Conservation (phyloP, 1,140 invertebrate species). For the Coptotermes formosanus region DNA sequence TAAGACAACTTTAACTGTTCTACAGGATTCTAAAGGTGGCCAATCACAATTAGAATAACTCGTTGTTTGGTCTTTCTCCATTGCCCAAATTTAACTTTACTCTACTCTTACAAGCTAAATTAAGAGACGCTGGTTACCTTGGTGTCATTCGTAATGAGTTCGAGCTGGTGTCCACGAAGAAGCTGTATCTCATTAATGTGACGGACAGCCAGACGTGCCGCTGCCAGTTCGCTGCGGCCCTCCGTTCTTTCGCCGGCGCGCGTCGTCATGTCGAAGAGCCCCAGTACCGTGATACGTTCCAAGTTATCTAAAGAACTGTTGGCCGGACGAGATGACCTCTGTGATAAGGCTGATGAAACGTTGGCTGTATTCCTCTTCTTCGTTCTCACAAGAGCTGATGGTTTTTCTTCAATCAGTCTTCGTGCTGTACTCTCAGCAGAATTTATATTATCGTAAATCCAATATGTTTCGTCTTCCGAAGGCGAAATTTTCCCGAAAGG, state of each 20-base stretch:
- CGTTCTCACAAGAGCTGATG: background rate
- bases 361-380: background rate
- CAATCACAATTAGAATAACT: no score
- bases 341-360: background rate
- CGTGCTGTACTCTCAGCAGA: background rate
- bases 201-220: slow-evolving; percentile 68
- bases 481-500: no score
- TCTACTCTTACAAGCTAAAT: no score
- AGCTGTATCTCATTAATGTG: slow-evolving; percentile 68
- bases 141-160: slow-evolving; percentile 76
- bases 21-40: no score
- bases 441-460: background rate
- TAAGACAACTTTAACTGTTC: no score
- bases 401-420: background rate
- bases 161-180: slow-evolving; percentile 67
- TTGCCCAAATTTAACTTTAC: no score
- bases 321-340: background rate
- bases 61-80: no score
- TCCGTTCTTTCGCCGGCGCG: slow-evolving; percentile 57
- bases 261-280: slow-evolving; percentile 73
- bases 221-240: slow-evolving; percentile 69
- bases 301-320: background rate
- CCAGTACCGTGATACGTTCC: slow-evolving; percentile 58
- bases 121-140: slow-evolving; percentile 57
- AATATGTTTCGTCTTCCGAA: background rate